Evolutionary conservation across 2,797 vertebrate genomes (phyloP).

Genomic region (Sebastes oblongus): DNA sequence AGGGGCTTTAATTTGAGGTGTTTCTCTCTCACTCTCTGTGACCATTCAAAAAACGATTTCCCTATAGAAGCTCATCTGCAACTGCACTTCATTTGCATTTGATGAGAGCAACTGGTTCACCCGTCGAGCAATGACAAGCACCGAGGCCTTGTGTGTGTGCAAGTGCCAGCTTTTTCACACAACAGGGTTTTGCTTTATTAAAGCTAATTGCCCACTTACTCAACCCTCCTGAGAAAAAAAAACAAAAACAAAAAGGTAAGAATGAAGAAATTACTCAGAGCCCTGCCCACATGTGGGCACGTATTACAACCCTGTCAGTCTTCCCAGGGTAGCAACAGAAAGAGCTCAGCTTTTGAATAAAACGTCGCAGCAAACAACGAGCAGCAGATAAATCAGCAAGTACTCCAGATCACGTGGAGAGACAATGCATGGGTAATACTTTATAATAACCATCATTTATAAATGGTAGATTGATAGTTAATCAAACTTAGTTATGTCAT

Average conservation of each 20-base stretch:
- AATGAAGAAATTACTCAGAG: conserved; percentile 31
- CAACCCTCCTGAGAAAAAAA: conserved; percentile 31
- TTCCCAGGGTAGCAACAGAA: conserved; percentile 15
- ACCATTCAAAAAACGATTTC: conserved; percentile 23
- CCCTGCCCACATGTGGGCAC: conserved; percentile 9
- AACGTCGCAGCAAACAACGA: background rate
- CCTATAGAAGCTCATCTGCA: conserved; percentile 4
- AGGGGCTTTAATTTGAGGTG: background rate
- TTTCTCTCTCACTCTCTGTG: background rate
- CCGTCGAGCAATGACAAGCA: background rate
- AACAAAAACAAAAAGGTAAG: conserved; percentile 16
- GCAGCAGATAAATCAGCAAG: background rate
- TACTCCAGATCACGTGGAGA: background rate
- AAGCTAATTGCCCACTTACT: conserved; percentile 61
- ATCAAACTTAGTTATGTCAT: no score
- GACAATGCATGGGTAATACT: background rate
- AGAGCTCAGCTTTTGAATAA: conserved; percentile 8
- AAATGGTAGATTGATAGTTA: no score
- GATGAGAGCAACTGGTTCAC: conserved; percentile 36
- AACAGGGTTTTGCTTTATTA: conserved; percentile 41
- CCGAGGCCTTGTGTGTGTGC: background rate
- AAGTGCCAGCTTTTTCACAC: conserved; percentile 29
- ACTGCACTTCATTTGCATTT: conserved; percentile 44
- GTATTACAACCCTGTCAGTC: conserved; percentile 28
- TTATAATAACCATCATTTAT: no score